Percentiles rank a stretch among this genome's conserved stretches.
Conservation (phyloP, 2,113 vertebrate species). For the Trematocara nigrifrons region DNA sequence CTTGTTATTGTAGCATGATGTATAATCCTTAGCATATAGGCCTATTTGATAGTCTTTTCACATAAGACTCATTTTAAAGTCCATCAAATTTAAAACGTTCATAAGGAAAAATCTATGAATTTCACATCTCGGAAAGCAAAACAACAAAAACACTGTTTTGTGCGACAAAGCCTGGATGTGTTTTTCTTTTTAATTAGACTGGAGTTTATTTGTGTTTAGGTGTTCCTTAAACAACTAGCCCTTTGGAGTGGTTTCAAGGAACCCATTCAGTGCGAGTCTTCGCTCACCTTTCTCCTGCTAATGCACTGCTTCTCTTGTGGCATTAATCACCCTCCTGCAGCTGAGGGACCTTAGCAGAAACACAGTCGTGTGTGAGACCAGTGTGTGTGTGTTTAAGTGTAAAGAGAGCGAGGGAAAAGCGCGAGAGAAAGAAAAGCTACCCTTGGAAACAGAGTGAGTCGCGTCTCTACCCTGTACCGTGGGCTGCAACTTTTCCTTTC, state of each 20-base stretch:
- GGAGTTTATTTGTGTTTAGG: neutral
- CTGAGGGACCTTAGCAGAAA: neutral
- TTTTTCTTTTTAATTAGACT: neutral
- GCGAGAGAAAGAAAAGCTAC: neutral
- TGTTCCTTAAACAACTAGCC: neutral
- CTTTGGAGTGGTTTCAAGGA: neutral
- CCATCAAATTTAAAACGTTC: neutral
- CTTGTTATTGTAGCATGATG: neutral
- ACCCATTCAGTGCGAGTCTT: neutral
- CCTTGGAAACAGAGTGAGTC: neutral
- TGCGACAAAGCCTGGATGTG: neutral
- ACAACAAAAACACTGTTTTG: neutral
- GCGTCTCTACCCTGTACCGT: neutral
- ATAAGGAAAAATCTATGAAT: neutral
- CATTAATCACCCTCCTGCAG: slow-evolving; percentile 17
- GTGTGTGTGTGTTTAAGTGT: neutral
- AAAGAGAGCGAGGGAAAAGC: neutral
- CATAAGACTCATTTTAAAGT: neutral
- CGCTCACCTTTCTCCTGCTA: neutral
- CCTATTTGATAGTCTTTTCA: neutral
- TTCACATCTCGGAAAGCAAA: neutral
- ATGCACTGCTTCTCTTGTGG: neutral
- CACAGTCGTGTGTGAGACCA: neutral
- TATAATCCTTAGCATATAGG: neutral
- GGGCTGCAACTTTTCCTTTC: neutral